Evolutionary conservation across 2,888 invertebrate species (phyloP).

Genomic region (Lysandra coridon): DNA sequence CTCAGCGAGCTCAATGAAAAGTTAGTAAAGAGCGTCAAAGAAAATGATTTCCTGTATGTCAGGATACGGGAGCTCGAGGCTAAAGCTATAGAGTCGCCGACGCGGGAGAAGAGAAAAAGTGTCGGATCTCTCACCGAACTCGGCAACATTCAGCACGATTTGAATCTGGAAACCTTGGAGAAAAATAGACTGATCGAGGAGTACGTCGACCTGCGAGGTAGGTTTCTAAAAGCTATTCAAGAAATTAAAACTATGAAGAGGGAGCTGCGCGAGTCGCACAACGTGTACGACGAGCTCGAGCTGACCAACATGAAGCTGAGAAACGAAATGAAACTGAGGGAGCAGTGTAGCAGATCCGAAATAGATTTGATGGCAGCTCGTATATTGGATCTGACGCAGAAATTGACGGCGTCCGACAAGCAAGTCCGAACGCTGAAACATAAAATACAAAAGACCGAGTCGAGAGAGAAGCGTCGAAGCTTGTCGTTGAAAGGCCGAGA

Average conservation of each 20-base stretch:
- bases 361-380: constrained; percentile 90
- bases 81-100: constrained; percentile 72
- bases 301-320: constrained; percentile 87
- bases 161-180: constrained; percentile 86
- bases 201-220: constrained; percentile 86
- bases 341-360: constrained; percentile 85
- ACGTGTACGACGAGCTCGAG: constrained; percentile 89
- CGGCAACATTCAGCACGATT: constrained; percentile 87
- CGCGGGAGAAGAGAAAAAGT: constrained; percentile 82
- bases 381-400: constrained; percentile 90
- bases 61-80: constrained; percentile 87
- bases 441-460: constrained; percentile 88
- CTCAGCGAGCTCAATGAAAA: constrained; percentile 84
- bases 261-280: constrained; percentile 89
- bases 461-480: constrained; percentile 88
- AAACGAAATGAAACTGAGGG: constrained; percentile 84
- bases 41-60: constrained; percentile 87
- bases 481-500: constrained; percentile 91
- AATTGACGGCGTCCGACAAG: constrained; percentile 89
- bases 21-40: constrained; percentile 85
- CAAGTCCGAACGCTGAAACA: constrained; percentile 89
- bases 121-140: constrained; percentile 90
- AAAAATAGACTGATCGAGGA: constrained; percentile 90
- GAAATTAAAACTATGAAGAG: constrained; percentile 92
- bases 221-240: constrained; percentile 90